Percentiles rank a stretch among this genome's conserved stretches.
Evolutionary conservation across 2,797 vertebrate genomes (phyloP).

Genomic region (Adelosebastes latens): DNA sequence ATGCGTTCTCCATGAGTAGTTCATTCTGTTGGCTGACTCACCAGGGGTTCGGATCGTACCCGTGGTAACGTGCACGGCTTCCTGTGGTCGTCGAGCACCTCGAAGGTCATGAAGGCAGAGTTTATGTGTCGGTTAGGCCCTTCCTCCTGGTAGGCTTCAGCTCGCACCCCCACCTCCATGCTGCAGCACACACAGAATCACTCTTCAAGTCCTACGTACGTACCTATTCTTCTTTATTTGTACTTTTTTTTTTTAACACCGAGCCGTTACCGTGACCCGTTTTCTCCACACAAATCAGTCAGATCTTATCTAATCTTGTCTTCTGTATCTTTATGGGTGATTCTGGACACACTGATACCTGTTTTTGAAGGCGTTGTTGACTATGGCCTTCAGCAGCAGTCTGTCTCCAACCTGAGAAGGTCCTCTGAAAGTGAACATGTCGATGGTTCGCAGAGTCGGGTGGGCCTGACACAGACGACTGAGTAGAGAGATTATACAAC

Average conservation of each 20-base stretch:
- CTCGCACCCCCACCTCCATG: slow-evolving; percentile 95
- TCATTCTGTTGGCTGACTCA: slow-evolving; percentile 65
- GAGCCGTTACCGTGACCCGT: background rate
- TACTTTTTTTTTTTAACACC: background rate
- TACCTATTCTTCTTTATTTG: background rate
- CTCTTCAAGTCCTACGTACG: background rate
- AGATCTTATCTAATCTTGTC: background rate
- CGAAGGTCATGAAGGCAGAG: slow-evolving; percentile 96
- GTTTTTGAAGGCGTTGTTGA: slow-evolving; percentile 94
- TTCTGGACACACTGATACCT: slow-evolving; percentile 78
- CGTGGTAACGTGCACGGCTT: slow-evolving; percentile 84
- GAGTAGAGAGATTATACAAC: background rate
- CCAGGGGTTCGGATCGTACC: slow-evolving; percentile 88
- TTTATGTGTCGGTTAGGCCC: slow-evolving; percentile 90
- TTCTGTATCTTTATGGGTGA: background rate
- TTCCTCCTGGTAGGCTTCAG: slow-evolving; percentile 89
- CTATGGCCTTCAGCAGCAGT: slow-evolving; percentile 90
- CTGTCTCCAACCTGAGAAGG: slow-evolving; percentile 93
- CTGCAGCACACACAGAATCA: slow-evolving; percentile 70
- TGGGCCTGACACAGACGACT: slow-evolving; percentile 91
- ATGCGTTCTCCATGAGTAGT: background rate
- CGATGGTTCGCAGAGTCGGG: slow-evolving; percentile 89
- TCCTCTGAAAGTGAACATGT: slow-evolving; percentile 97
- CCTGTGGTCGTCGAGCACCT: slow-evolving; percentile 86
- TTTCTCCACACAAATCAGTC: background rate